Base-by-base conservation (phyloP, 1,140 invertebrate species). In the Neuroterus valhalla region DNA sequence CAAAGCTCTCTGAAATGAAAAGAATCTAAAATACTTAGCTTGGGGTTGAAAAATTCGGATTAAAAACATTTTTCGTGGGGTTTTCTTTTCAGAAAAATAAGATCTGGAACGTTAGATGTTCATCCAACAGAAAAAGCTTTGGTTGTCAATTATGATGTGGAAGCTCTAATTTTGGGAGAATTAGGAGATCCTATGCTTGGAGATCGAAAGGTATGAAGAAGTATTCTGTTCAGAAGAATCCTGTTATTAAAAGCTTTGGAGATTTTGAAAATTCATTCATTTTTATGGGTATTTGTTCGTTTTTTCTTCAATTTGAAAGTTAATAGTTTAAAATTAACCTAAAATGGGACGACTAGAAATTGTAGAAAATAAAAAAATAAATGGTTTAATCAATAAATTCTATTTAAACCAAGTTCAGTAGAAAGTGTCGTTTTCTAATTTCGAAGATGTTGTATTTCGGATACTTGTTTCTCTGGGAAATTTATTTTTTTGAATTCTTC, bases 41-140 rank as follows among this genome's bases (percentile, higher is more conserved):
- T 38, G 31, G 0, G 6, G 31, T 26, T 26, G 31, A 38, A 1
- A 38, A 38, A 8, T 10, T 38, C 10, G 6, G 5, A 8, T 38
- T 38, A 38, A 5, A 1, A 38, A 10, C 4, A 10, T 38, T 68
- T 70, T 72, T 4, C 38, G 6, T 44, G 8, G 5, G 44, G 2
- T 66, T 43, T 45, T 17, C 38, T 21, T 85, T 88, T n/a, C 80
- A 96, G 95, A 81, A 95, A 95, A 88, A 94, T 96, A 50, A 94
- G 94, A 91, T 94, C 95, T 67, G 96, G 96, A 10, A 93, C 93
- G 62, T 92, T 98, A 76, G 96, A 98, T 91, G 96, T 96, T 5
- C 97, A 98, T 91, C 96, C 97, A 17, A 96, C 94, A 70, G 95
- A 98, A 85, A 95, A 96, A 86, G 96, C 96, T 45, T 87, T 98